phyloP scores from a whole-genome alignment of 2,113 vertebrate species.

The Lycocorax pyrrhopterus region DNA sequence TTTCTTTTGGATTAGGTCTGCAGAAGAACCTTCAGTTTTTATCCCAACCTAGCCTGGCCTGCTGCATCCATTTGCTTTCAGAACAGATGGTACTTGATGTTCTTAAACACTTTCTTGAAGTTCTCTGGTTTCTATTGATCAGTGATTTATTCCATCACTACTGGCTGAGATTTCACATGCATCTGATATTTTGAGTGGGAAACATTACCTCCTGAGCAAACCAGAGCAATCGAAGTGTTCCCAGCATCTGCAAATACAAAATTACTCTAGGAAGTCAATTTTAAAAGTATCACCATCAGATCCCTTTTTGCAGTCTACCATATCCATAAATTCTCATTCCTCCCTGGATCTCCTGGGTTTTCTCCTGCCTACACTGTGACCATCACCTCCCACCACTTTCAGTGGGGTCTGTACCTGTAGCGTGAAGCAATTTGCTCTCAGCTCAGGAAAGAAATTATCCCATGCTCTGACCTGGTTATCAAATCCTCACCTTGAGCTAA shows the following conservation, averaged over 20 bases:
- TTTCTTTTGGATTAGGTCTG: background rate
- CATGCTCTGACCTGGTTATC: background rate
- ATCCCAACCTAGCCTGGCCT: background rate
- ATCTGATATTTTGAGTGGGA: background rate
- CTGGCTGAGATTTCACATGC: background rate
- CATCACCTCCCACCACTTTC: background rate
- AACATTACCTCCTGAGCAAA: background rate
- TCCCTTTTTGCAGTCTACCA: background rate
- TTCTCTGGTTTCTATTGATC: background rate
- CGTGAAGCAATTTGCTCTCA: rapidly evolving
- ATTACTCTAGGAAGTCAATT: background rate
- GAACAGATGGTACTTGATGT: background rate
- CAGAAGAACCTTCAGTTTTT: background rate
- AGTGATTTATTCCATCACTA: rapidly evolving
- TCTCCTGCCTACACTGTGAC: background rate
- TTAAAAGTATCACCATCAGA: background rate
- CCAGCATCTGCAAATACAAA: background rate
- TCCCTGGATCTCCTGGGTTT: background rate
- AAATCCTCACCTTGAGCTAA: background rate
- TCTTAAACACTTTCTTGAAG: background rate
- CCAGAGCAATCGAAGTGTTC: background rate
- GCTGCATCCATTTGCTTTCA: background rate
- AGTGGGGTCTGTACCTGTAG: background rate
- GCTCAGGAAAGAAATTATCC: background rate
- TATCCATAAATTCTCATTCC: background rate